Evolutionary conservation across 2,113 vertebrate genomes (phyloP).

Genomic region (Terrapene triunguis): DNA sequence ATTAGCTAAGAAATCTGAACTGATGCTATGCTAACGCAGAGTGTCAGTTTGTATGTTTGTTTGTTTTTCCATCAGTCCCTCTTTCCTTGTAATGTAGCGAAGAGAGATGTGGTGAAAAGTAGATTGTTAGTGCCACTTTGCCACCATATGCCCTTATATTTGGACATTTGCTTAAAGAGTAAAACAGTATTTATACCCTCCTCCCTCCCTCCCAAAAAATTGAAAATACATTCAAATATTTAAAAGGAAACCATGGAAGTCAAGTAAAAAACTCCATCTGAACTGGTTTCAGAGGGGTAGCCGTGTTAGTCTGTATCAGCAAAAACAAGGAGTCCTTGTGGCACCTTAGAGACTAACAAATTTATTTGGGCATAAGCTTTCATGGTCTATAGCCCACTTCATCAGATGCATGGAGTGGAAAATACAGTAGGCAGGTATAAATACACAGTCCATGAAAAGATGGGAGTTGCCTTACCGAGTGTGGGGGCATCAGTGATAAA

Average conservation of each 20-base stretch:
- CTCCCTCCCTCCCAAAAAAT: neutral
- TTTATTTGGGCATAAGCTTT: no score
- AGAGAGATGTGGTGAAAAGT: conserved; percentile 72
- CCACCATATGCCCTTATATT: conserved; percentile 78
- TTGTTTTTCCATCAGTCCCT: conserved; percentile 23
- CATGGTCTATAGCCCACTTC: no score
- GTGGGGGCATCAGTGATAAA: no score
- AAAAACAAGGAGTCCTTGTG: no score
- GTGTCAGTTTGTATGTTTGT: neutral
- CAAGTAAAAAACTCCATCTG: conserved; percentile 11
- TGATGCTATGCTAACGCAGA: conserved; percentile 8
- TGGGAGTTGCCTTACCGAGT: no score
- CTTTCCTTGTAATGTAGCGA: conserved; percentile 62
- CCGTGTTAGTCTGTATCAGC: no score
- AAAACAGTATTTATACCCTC: conserved; percentile 69
- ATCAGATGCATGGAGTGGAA: no score
- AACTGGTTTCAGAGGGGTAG: no score
- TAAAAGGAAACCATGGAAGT: conserved; percentile 44
- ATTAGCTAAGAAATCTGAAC: conserved; percentile 46
- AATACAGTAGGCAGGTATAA: no score
- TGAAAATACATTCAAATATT: conserved; percentile 67
- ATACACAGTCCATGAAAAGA: no score
- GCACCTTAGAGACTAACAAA: no score
- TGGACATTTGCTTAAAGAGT: conserved; percentile 77
- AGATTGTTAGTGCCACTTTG: conserved; percentile 78